Evolutionary conservation across 2,888 invertebrate genomes (phyloP).

Genomic region (Melanargia galathea): DNA sequence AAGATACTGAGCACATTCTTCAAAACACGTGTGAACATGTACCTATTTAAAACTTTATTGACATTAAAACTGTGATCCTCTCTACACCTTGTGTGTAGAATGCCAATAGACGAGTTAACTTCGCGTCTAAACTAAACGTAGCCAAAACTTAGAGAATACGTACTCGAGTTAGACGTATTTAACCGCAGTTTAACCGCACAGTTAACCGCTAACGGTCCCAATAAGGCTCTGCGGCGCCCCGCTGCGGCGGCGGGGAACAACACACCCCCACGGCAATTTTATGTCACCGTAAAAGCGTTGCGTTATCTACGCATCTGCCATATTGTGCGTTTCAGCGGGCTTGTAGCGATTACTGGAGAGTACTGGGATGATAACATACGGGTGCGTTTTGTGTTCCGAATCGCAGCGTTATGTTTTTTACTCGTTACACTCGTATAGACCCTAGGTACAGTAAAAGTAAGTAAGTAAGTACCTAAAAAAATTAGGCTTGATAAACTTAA

Average conservation of each 20-base stretch:
- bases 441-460: no score
- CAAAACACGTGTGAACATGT: no score
- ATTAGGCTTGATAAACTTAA: no score
- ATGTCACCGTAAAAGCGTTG: constrained; percentile 65
- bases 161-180: not conserved
- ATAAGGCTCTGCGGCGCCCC: constrained; percentile 42
- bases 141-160: not conserved
- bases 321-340: constrained; percentile 74
- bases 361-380: constrained; percentile 51
- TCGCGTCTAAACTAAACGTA: no score
- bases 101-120: no score
- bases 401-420: not conserved
- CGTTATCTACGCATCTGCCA: constrained; percentile 77
- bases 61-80: no score
- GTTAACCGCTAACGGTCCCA: constrained; percentile 38
- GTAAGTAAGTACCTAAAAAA: no score
- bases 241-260: constrained; percentile 27
- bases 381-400: constrained; percentile 37
- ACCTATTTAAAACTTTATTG: no score
- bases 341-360: constrained; percentile 62
- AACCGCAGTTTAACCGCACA: constrained; percentile 31
- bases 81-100: no score
- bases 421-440: no score
- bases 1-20: no score
- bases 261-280: constrained; percentile 45